Evolutionary conservation across 2,113 vertebrate species (phyloP).

Genomic region (Galbula dea): DNA sequence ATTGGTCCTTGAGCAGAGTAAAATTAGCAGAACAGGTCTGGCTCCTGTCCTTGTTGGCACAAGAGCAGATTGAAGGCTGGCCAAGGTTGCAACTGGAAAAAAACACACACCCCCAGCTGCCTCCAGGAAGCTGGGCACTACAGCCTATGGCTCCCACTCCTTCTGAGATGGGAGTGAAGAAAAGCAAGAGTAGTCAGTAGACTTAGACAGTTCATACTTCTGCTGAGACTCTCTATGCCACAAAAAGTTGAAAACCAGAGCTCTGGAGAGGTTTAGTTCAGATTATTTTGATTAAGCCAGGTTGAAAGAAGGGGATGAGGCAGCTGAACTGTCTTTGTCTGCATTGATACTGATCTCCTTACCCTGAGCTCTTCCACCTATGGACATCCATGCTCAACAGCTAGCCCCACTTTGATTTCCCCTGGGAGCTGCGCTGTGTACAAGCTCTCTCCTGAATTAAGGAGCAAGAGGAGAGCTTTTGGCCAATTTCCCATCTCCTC

Average conservation of each 20-base stretch:
- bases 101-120: accelerated
- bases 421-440: background rate
- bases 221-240: background rate
- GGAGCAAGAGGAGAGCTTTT: background rate
- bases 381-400: background rate
- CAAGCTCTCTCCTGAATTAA: background rate
- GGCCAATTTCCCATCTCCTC: background rate
- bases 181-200: background rate
- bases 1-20: background rate
- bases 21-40: background rate
- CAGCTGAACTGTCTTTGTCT: background rate
- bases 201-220: background rate
- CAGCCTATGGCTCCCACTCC: background rate
- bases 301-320: background rate
- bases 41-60: background rate
- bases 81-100: background rate
- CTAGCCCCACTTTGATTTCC: background rate
- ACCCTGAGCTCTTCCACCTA: background rate
- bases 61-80: background rate
- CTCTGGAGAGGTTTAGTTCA: background rate
- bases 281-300: background rate
- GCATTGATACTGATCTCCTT: background rate
- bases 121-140: background rate
- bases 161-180: background rate
- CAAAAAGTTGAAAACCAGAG: background rate